Conservation (phyloP, 2,113 vertebrate genomes). For the Balaeniceps rex region DNA sequence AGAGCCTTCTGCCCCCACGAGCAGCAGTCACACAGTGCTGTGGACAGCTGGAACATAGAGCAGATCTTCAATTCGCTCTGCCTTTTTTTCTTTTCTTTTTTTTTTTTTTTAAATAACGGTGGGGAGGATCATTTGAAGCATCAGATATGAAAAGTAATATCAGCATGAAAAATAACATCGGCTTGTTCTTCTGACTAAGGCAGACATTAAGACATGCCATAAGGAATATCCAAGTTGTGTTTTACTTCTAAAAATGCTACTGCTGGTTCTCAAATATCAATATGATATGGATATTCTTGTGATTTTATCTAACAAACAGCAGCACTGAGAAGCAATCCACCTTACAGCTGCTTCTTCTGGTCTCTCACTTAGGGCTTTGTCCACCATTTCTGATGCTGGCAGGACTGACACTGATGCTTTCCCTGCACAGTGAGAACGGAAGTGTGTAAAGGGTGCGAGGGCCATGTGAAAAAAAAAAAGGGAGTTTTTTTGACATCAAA, state of each 20-base stretch:
- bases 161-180: background rate
- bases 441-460: background rate
- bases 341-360: background rate
- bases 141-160: background rate
- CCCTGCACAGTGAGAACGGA: background rate
- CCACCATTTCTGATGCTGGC: background rate
- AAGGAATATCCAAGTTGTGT: background rate
- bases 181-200: background rate
- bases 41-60: background rate
- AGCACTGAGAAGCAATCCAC: background rate
- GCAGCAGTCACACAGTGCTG: background rate
- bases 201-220: background rate
- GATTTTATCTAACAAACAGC: background rate
- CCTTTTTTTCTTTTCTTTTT: background rate
- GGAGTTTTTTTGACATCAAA: background rate
- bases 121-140: background rate
- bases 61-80: background rate
- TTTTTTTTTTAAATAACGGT: background rate
- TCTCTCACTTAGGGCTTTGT: background rate
- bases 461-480: background rate
- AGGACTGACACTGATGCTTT: background rate
- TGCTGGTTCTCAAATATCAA: background rate
- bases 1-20: background rate
- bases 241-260: background rate
- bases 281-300: background rate